These are phyloP conservation scores for Hemicordylus capensis DNA, from an alignment of 2,113 vertebrate genomes.

Conservation along the genomic window DNA sequence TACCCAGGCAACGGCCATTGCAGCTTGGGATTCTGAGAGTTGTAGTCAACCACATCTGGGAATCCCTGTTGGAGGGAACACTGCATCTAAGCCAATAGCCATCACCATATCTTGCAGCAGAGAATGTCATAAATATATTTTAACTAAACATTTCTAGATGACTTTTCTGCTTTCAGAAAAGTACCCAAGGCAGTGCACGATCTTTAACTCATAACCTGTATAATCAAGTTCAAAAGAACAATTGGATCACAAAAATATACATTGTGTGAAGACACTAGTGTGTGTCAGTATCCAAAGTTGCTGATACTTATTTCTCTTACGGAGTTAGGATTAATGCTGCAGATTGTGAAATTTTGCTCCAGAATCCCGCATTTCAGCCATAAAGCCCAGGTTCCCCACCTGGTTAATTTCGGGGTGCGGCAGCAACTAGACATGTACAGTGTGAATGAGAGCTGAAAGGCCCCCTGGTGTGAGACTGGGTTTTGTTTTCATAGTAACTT, in stretches of 20 bases:
- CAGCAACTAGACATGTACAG: constrained; percentile 40
- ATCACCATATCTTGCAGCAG: background rate
- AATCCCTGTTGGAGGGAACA: no score
- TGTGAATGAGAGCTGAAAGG: constrained; percentile 3
- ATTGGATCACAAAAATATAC: no score
- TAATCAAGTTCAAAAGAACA: no score
- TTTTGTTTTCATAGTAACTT: background rate
- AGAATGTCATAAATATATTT: background rate
- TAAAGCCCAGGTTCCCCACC: background rate
- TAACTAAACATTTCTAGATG: no score
- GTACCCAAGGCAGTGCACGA: no score
- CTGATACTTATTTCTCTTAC: background rate
- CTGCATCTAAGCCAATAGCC: background rate
- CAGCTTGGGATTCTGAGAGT: no score
- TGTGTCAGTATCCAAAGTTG: background rate
- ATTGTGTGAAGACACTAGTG: background rate
- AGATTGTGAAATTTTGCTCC: background rate
- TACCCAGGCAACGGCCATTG: no score
- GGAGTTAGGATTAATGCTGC: no score
- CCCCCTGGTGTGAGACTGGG: accelerated
- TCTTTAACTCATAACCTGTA: no score
- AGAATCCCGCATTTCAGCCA: background rate
- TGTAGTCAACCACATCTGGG: no score
- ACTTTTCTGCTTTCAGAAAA: no score
- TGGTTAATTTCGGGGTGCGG: background rate